Conservation (phyloP, 2,797 vertebrate genomes). For the Enteromius trimaculatus region DNA sequence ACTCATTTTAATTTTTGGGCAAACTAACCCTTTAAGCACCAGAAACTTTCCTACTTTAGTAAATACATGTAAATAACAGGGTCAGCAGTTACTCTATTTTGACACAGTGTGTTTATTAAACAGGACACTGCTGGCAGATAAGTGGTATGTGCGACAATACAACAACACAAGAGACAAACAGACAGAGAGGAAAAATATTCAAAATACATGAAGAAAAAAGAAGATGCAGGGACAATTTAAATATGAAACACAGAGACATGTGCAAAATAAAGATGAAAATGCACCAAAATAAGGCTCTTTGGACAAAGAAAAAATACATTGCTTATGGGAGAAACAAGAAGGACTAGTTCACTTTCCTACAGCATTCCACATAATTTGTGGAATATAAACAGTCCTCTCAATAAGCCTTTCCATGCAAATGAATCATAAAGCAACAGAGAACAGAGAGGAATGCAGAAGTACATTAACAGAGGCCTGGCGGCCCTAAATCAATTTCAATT, state of each 20-base stretch:
- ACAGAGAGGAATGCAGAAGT: conserved; percentile 78
- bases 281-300: neutral
- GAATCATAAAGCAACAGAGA: conserved; percentile 81
- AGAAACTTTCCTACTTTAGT: neutral
- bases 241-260: neutral
- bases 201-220: no score
- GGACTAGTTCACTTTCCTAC: neutral
- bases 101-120: neutral
- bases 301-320: neutral
- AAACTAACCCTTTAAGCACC: no score
- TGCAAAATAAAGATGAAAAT: neutral
- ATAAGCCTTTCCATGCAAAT: conserved; percentile 80
- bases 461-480: conserved; percentile 80
- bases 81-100: neutral
- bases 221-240: neutral
- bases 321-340: neutral
- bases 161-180: neutral
- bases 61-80: neutral
- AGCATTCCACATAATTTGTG: conserved; percentile 66
- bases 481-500: conserved; percentile 84
- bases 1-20: no score
- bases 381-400: conserved; percentile 74
- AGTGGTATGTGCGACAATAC: neutral
- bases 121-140: neutral
- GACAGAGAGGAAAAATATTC: neutral